Evolutionary conservation across 1,140 invertebrate genomes (phyloP).

Genomic region (Drosophila malerkotliana): DNA sequence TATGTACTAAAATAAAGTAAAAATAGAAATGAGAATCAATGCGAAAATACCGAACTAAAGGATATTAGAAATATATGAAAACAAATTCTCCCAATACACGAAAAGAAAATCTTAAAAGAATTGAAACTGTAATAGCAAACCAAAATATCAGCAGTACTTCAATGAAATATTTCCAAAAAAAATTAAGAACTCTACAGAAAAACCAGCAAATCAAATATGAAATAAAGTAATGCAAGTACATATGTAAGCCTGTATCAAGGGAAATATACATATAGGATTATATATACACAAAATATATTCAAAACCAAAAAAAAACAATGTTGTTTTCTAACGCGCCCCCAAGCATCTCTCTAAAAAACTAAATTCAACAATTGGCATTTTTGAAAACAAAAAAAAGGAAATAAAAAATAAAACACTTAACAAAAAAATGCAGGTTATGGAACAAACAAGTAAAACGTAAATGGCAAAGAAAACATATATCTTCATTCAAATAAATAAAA

Average conservation of each 20-base stretch:
- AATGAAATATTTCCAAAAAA: slow-evolving; percentile 61
- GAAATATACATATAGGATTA: slow-evolving; percentile 72
- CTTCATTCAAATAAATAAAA: slow-evolving; percentile 82
- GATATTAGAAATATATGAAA: slow-evolving; percentile 58
- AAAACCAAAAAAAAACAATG: slow-evolving; percentile 37
- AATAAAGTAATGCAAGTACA: slow-evolving; percentile 56
- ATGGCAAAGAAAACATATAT: slow-evolving; percentile 69
- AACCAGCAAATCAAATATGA: slow-evolving; percentile 56
- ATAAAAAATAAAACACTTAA: slow-evolving; percentile 21
- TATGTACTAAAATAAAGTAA: slow-evolving; percentile 53
- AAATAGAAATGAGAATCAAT: slow-evolving; percentile 51
- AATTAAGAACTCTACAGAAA: slow-evolving; percentile 28
- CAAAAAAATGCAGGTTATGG: slow-evolving; percentile 61
- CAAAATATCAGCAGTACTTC: slow-evolving; percentile 68
- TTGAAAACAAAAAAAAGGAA: slow-evolving; percentile 22
- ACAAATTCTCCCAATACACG: slow-evolving; percentile 28
- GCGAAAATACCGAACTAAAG: slow-evolving; percentile 41
- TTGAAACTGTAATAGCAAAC: slow-evolving; percentile 60
- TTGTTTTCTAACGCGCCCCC: slow-evolving; percentile 58
- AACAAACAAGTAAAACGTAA: slow-evolving; percentile 60
- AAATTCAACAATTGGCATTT: slow-evolving; percentile 27
- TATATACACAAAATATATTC: slow-evolving; percentile 70
- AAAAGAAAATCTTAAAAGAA: slow-evolving; percentile 31
- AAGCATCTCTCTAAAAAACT: slow-evolving; percentile 28
- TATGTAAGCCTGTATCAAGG: slow-evolving; percentile 70